Percentiles rank a stretch among this genome's conserved stretches.
Evolutionary conservation across 23 tunicate genomes (phyloP).

Genomic region (Ciona savignyi): DNA sequence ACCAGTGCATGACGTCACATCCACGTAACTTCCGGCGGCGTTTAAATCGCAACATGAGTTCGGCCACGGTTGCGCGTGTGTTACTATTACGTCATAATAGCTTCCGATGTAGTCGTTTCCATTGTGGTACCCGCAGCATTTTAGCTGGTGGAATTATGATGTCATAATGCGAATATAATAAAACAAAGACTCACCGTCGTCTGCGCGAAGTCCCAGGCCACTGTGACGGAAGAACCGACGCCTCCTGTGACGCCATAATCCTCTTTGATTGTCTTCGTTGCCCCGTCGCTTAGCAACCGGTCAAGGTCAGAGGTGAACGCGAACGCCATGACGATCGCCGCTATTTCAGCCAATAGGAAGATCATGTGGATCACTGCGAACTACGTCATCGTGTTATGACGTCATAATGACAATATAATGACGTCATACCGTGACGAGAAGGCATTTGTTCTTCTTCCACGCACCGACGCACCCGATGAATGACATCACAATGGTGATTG

Average conservation of each 20-base stretch:
- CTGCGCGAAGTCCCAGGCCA: slow-evolving; percentile 25
- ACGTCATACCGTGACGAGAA: slow-evolving; percentile 19
- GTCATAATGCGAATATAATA: too few relatives aligned
- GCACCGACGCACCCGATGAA: slow-evolving; percentile 35
- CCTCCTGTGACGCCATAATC: too few relatives aligned
- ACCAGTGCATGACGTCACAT: slow-evolving; percentile 3
- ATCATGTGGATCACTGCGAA: slow-evolving; percentile 12
- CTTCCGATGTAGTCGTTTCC: slow-evolving; percentile 36
- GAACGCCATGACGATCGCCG: slow-evolving; percentile 36
- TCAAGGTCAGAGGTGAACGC: slow-evolving; percentile 38
- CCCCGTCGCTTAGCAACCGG: neutral
- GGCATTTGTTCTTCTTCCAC: slow-evolving; percentile 38
- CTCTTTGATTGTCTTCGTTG: slow-evolving; percentile 3
- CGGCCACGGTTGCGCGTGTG: slow-evolving; percentile 18
- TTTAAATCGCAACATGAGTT: slow-evolving; percentile 19
- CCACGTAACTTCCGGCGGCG: slow-evolving; percentile 4
- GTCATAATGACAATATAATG: too few relatives aligned
- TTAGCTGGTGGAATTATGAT: slow-evolving; percentile 23
- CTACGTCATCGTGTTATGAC: too few relatives aligned
- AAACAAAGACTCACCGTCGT: slow-evolving; percentile 18
- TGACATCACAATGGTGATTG: slow-evolving; percentile 12
- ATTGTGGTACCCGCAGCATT: slow-evolving; percentile 50
- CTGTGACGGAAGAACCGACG: slow-evolving; percentile 11
- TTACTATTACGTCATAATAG: neutral
- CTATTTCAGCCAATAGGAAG: slow-evolving; percentile 41